A percentile compares a stretch with the other conserved stretches of the same genome.
phyloP scores from a whole-genome alignment of 2,113 vertebrate species.

The Ploceus nigricollis region DNA sequence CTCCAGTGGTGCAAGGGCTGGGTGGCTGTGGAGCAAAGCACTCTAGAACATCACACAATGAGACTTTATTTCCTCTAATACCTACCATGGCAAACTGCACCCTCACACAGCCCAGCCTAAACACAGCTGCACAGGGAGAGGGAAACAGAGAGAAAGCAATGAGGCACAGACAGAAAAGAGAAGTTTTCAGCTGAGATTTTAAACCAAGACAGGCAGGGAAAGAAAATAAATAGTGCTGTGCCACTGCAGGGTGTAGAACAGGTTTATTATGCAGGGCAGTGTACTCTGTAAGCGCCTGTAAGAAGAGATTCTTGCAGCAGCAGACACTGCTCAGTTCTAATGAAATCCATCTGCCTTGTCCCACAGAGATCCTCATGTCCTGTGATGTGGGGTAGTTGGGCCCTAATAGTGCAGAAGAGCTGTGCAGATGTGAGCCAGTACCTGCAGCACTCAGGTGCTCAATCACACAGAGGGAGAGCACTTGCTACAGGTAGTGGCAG shows the following conservation, averaged over 20 bases:
- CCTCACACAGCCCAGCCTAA: not conserved
- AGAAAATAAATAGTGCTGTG: not conserved
- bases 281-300: not conserved
- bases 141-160: not conserved
- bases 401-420: not conserved
- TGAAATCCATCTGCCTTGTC: not conserved
- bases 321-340: not conserved
- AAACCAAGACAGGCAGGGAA: not conserved
- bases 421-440: not conserved
- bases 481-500: not conserved
- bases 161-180: not conserved
- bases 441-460: not conserved
- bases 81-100: not conserved
- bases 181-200: slow-evolving; percentile 4
- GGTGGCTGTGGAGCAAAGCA: not conserved
- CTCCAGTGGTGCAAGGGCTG: not conserved
- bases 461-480: not conserved
- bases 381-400: not conserved
- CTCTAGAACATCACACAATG: slow-evolving; percentile 30
- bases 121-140: slow-evolving; percentile 6
- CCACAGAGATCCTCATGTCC: not conserved
- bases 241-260: not conserved
- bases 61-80: not conserved
- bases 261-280: not conserved
- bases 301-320: not conserved